A percentile compares a stretch with the other conserved stretches of the same genome.
These are phyloP conservation scores for Acrossocheilus fasciatus DNA, from an alignment of 2,797 vertebrate genomes.

Conservation along the genomic window DNA sequence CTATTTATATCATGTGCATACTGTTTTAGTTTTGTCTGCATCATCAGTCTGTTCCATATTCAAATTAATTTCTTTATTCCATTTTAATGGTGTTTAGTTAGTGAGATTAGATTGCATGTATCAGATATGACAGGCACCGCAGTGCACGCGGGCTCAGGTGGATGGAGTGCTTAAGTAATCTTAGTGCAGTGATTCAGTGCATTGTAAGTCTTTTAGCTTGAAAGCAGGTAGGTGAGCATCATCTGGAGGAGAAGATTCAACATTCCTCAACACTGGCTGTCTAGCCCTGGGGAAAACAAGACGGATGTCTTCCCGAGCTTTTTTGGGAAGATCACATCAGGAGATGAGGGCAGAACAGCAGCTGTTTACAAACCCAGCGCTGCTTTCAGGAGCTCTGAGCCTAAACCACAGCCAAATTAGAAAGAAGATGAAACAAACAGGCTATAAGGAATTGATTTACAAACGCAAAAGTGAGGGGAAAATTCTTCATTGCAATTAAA, in stretches of 20 bases:
- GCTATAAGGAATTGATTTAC: neutral
- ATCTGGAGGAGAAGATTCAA: slow-evolving; percentile 58
- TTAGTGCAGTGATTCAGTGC: slow-evolving; percentile 41
- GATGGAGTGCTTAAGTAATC: slow-evolving; percentile 41
- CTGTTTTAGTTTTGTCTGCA: neutral
- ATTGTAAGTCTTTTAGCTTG: slow-evolving; percentile 36
- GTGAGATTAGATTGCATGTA: slow-evolving; percentile 7
- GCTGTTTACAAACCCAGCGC: slow-evolving; percentile 33
- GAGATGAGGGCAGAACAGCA: neutral
- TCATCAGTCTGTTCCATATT: neutral
- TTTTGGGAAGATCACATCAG: neutral
- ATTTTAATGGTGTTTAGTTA: slow-evolving; percentile 18
- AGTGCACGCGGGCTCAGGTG: slow-evolving; percentile 37
- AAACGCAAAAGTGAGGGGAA: neutral
- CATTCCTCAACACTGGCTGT: neutral
- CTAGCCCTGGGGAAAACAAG: neutral
- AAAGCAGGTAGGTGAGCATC: slow-evolving; percentile 52
- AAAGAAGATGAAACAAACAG: neutral
- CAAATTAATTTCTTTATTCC: slow-evolving; percentile 19
- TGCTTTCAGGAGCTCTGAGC: slow-evolving; percentile 36
- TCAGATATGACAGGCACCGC: slow-evolving; percentile 32
- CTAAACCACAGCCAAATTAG: neutral
- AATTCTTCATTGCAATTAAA: neutral
- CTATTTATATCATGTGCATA: neutral
- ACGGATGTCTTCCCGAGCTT: neutral